Percentiles rank a stretch among this genome's conserved stretches.
Conservation (phyloP, 1,140 invertebrate species). For the Oppia nitens region DNA sequence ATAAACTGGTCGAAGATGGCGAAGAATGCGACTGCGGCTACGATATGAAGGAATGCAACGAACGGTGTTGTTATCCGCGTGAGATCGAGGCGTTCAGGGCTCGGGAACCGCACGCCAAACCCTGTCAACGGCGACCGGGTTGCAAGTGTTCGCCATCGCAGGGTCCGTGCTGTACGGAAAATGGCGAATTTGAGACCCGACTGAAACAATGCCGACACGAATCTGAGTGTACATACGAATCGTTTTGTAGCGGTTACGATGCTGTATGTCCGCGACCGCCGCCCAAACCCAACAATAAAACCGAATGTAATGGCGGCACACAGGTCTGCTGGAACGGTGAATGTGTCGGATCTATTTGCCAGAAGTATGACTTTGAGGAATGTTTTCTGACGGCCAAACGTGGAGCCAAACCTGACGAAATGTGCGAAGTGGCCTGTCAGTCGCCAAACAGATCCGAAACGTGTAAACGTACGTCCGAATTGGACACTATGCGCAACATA, state of each 20-base stretch:
- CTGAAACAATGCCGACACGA: conserved; percentile 49
- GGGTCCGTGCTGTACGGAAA: conserved; percentile 79
- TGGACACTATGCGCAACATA: conserved; percentile 56
- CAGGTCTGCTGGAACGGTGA: conserved; percentile 81
- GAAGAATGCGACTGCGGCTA: conserved; percentile 99
- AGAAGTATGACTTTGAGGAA: conserved; percentile 80
- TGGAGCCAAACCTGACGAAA: conserved; percentile 50
- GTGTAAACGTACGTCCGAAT: conserved; percentile 66
- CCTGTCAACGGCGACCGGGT: conserved; percentile 52
- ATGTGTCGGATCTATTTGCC: conserved; percentile 85
- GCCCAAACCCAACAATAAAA: conserved; percentile 58
- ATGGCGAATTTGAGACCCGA: conserved; percentile 49
- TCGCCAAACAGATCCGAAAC: conserved; percentile 50
- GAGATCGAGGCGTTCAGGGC: conserved; percentile 46
- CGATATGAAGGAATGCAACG: conserved; percentile 74
- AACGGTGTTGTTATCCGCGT: conserved; percentile 83
- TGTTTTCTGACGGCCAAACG: conserved; percentile 82
- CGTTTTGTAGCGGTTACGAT: conserved; percentile 49
- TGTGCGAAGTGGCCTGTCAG: conserved; percentile 92
- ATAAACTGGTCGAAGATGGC: conserved; percentile 91
- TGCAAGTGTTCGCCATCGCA: conserved; percentile 73
- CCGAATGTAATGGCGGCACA: conserved; percentile 62
- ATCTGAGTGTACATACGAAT: conserved; percentile 69
- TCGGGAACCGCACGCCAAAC: conserved; percentile 43
- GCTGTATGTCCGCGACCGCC: conserved; percentile 55